Conservation (phyloP, 2,888 invertebrate species). For the Gasteruption jaculator region DNA sequence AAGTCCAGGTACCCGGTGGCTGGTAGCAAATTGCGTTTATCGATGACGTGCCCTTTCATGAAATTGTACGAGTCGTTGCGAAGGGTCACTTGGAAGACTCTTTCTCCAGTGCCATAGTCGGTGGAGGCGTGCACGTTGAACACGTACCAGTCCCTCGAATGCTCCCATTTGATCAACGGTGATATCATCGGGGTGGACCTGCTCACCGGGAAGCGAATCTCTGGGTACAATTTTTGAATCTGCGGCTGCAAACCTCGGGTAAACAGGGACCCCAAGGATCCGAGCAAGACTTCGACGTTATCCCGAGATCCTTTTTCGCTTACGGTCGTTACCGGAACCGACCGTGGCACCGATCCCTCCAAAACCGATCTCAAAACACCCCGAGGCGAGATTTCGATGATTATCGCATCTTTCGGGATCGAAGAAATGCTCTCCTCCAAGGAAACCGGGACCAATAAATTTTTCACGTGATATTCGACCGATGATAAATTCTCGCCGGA, state of each 20-base stretch:
- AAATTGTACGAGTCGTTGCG: conserved; percentile 46
- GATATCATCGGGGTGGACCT: conserved; percentile 81
- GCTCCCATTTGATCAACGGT: conserved; percentile 61
- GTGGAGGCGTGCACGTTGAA: too few relatives aligned
- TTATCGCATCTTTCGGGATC: conserved; percentile 76
- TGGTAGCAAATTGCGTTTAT: conserved; percentile 59
- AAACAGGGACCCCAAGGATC: conserved; percentile 69
- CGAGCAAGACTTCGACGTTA: conserved; percentile 59
- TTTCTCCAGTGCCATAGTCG: conserved; percentile 42
- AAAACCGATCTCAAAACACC: conserved; percentile 84
- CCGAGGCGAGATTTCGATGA: conserved; percentile 88
- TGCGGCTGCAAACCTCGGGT: conserved; percentile 72
- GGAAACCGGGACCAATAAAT: conserved; percentile 64
- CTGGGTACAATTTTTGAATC: conserved; percentile 72
- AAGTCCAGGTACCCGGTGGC: conserved; percentile 57
- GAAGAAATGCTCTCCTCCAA: conserved; percentile 79
- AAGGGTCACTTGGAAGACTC: conserved; percentile 34
- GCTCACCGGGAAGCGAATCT: conserved; percentile 76
- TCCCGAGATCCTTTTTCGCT: conserved; percentile 69
- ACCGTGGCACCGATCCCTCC: conserved; percentile 67
- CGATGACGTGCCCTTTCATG: conserved; percentile 56
- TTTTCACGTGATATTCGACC: conserved; percentile 86
- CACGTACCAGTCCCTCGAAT: conserved; percentile 46
- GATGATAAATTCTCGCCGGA: conserved; percentile 68
- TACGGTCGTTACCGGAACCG: conserved; percentile 70